Evolutionary conservation across 2,888 invertebrate genomes (phyloP).

Genomic region (Calameuta idolon): DNA sequence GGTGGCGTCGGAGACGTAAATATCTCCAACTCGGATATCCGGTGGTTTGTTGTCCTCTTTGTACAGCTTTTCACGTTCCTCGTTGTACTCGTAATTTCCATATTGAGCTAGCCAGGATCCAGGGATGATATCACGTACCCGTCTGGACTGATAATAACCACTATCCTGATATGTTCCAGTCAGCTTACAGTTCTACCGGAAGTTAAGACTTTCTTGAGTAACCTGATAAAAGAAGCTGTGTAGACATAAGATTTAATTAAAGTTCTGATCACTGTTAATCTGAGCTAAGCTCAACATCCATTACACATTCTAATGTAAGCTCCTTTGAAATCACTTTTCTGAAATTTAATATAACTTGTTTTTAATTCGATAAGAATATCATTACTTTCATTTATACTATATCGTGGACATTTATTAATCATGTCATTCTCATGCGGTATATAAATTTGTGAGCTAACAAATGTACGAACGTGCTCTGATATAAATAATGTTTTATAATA

Average conservation of each 20-base stretch:
- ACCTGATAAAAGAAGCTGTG: neutral
- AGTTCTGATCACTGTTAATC: neutral
- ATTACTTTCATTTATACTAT: neutral
- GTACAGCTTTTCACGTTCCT: conserved; percentile 70
- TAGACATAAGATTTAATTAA: neutral
- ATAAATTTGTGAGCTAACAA: neutral
- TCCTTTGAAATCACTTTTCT: neutral
- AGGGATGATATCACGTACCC: conserved; percentile 76
- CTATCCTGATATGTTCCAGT: conserved; percentile 46
- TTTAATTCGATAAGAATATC: neutral
- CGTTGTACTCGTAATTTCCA: conserved; percentile 72
- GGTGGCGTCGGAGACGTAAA: neutral
- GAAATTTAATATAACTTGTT: neutral
- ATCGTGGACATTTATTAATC: neutral
- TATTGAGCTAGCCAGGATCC: conserved; percentile 73
- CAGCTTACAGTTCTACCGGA: conserved; percentile 45
- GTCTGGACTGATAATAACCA: conserved; percentile 58
- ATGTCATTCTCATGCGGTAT: neutral
- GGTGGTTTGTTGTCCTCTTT: conserved; percentile 33
- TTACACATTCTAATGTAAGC: neutral
- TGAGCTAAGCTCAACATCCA: neutral
- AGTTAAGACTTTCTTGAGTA: neutral
- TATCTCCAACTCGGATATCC: conserved; percentile 2
- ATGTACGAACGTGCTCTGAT: neutral
- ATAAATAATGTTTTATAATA: neutral